A percentile compares a stretch with the other conserved stretches of the same genome.
Evolutionary conservation across 1,140 invertebrate genomes (phyloP).

Genomic region (Leptopilina boulardi): DNA sequence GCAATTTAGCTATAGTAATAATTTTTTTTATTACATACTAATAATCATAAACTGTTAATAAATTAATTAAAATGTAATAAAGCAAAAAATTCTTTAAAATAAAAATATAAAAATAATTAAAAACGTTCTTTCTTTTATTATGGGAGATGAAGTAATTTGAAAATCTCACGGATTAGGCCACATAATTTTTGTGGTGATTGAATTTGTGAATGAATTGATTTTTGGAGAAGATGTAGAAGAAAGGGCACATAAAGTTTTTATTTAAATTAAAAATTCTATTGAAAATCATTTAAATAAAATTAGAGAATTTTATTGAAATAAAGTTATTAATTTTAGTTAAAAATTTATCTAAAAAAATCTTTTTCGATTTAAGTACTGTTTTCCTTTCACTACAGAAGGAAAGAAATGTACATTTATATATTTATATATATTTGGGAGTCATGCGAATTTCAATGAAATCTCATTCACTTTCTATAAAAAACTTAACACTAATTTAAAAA

Average conservation of each 20-base stretch:
- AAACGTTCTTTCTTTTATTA: no score
- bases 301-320: background rate
- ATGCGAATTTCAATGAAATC: background rate
- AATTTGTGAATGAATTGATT: slow-evolving; percentile 12
- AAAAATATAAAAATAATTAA: no score
- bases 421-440: background rate
- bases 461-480: slow-evolving; percentile 26
- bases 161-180: background rate
- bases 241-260: background rate
- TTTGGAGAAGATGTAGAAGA: background rate
- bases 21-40: no score
- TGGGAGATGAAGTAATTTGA: background rate
- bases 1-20: no score
- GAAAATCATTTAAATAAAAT: background rate
- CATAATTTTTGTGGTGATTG: background rate
- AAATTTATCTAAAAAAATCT: no score
- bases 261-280: background rate
- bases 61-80: no score
- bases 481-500: slow-evolving; percentile 28
- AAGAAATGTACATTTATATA: background rate
- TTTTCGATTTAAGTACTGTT: background rate
- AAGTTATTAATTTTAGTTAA: no score
- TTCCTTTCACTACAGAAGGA: background rate
- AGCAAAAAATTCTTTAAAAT: no score
- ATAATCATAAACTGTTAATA: no score